Base-by-base conservation (phyloP, 2,797 vertebrate species). In the Neosalanx taihuensis region DNA sequence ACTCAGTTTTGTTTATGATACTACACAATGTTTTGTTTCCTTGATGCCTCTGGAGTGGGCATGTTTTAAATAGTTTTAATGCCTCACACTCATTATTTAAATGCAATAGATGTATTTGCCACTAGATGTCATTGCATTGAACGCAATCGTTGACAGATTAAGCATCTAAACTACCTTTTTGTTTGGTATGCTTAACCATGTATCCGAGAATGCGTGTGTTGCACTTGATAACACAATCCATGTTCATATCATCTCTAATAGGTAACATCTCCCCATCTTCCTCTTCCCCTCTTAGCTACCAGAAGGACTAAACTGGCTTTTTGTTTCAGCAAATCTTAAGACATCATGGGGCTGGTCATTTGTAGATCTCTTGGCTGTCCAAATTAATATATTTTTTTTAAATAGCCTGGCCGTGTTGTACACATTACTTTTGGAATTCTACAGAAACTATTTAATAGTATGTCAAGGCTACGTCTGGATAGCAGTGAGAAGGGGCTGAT, bases 61-160 rank as follows among this genome's bases (percentile, higher is more conserved):
- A n/a, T 56, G 18, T 5, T 56, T 56, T n/a, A n/a, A 17, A 17
- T 56, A n/a, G 51, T 56, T 56, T 56, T n/a, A 5, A 56, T 17
- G n/a, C 18, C 17, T 4, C 51, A 56, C 5, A 56, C 15, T 46
- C 15, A 56, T 56, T n/a, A 17, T 56, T 56, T 6, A 56, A 80
- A 26, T 87, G 88, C 81, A 87, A 4, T 83, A 37, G 60, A 64
- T 64, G 3, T 67, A 74, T 77, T 46, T 76, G 79, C 86, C 89
- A 90, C 88, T 81, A 89, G 89, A 82, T 89, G 91, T 90, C 90
- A 80, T 18, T 23, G 4, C 17, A n/a, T 37, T 41, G 4, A 20
- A 12, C 31, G 15, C 9, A 31, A 31, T n/a, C 20, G 29, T 26
- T 60, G 23, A 60, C 10, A 60, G 23, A 60, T 26, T 23, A 12